These are phyloP conservation scores for Hippoglossus stenolepis DNA, from an alignment of 2,113 vertebrate species.

Conservation along the genomic window DNA sequence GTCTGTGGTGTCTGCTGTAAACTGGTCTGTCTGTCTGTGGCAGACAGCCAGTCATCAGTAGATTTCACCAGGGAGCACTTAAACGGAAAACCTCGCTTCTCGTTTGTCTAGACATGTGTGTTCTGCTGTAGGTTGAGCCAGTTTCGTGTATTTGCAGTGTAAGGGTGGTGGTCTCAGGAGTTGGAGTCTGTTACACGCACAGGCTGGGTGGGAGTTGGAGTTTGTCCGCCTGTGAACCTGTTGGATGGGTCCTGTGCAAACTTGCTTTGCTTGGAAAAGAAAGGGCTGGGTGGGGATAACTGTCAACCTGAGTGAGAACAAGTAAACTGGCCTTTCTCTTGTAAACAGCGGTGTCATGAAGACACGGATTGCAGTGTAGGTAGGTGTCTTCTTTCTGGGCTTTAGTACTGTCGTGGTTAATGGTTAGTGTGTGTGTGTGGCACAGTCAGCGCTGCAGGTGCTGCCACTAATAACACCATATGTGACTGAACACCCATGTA, in stretches of 20 bases:
- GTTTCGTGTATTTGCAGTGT: conserved; percentile 16
- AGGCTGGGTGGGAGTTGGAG: not conserved
- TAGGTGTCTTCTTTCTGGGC: conserved; percentile 5
- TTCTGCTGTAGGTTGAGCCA: not conserved
- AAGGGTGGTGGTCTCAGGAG: conserved; percentile 45
- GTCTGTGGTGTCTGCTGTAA: conserved; percentile 3
- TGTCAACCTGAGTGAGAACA: conserved; percentile 44
- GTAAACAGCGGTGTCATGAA: conserved; percentile 40
- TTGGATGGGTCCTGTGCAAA: conserved; percentile 73
- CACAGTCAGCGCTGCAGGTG: conserved; percentile 33
- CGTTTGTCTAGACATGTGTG: not conserved
- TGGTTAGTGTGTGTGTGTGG: not conserved
- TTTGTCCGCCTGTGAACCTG: conserved; percentile 67
- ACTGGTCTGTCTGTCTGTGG: conserved; percentile 1
- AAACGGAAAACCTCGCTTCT: conserved; percentile 4
- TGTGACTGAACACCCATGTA: conserved; percentile 13
- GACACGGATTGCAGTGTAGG: not conserved
- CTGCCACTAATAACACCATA: conserved; percentile 38
- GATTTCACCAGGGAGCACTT: not conserved
- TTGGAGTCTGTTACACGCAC: conserved; percentile 18
- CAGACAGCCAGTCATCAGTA: conserved; percentile 19
- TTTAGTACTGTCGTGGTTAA: not conserved
- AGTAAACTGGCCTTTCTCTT: conserved; percentile 14
- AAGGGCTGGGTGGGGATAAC: conserved; percentile 70
- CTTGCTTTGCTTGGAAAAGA: conserved; percentile 66